These are phyloP conservation scores for Oophaga sylvatica DNA, from an alignment of 2,797 vertebrate genomes.

Conservation along the genomic window DNA sequence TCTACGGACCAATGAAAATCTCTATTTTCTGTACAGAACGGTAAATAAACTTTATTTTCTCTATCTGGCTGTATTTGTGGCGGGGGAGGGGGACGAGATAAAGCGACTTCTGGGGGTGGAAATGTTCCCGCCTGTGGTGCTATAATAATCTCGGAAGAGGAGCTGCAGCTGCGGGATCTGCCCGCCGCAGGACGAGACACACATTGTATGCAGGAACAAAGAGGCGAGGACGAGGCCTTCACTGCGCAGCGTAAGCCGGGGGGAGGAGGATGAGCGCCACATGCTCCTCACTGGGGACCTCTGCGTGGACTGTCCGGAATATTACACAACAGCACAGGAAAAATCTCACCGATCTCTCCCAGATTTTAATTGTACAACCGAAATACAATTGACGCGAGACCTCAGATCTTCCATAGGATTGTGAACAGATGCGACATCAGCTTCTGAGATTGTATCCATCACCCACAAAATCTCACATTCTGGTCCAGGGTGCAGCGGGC, in stretches of 20 bases:
- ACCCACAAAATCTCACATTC: not conserved
- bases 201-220: constrained; percentile 19
- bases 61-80: not conserved
- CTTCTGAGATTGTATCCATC: not conserved
- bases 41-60: constrained; percentile 45
- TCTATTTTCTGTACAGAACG: not conserved
- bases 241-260: not conserved
- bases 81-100: not conserved
- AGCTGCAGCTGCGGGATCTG: constrained; percentile 16
- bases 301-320: not conserved
- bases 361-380: not conserved
- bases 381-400: not conserved
- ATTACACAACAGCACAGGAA: too few relatives aligned
- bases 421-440: not conserved
- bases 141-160: constrained; percentile 21
- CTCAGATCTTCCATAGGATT: too few relatives aligned
- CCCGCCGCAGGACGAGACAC: constrained; percentile 1
- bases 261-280: not conserved
- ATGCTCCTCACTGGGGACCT: too few relatives aligned
- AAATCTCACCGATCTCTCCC: not conserved
- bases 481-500: too few relatives aligned
- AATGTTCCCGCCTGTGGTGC: not conserved
- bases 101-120: constrained; percentile 2
- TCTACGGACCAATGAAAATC: not conserved
- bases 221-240: not conserved